phyloP scores from a whole-genome alignment of 2,113 vertebrate genomes.

The Oryctolagus cuniculus region mOryCun1.1 NC_091441.1:15454001-15454500 shows the following conservation, averaged over 20 bases:
- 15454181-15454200: neutral
- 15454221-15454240: neutral
- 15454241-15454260: neutral
- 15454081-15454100: neutral
- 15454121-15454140: neutral
- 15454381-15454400: rapidly evolving
- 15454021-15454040: neutral
- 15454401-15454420: neutral
- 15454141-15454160: neutral
- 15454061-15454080: neutral
- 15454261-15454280: neutral
- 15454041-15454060: neutral
- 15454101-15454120: neutral
- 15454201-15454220: neutral
- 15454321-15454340: neutral
- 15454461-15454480: rapidly evolving
- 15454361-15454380: too few relatives aligned
- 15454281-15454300: neutral
- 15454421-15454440: rapidly evolving
- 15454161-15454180: neutral
- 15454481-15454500: neutral
- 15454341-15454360: neutral
- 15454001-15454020: neutral
- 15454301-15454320: neutral
- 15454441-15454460: neutral